Conservation (phyloP, 2,888 invertebrate species). For the Heliconius aoede region DNA sequence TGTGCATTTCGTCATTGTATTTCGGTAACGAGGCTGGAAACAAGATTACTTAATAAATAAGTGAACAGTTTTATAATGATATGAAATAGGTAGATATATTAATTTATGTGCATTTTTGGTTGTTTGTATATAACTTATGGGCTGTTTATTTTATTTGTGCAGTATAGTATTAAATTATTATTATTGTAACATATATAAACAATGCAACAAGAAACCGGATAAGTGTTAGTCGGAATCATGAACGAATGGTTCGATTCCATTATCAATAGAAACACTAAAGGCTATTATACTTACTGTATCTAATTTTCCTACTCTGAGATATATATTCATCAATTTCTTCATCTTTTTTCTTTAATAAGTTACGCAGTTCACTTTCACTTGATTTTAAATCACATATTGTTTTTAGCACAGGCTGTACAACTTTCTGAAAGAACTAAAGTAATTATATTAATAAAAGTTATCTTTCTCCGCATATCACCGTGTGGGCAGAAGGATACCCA, state of each 20-base stretch:
- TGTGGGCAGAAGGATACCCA: too few relatives aligned
- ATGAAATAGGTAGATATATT: not conserved
- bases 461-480: too few relatives aligned
- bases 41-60: conserved; percentile 1
- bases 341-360: conserved; percentile 79
- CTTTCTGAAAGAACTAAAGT: conserved; percentile 65
- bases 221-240: too few relatives aligned
- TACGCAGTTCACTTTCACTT: conserved; percentile 71
- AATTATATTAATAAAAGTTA: not conserved
- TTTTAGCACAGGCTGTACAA: conserved; percentile 66
- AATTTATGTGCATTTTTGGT: not conserved
- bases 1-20: conserved; percentile 62
- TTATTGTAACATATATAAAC: too few relatives aligned
- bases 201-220: too few relatives aligned
- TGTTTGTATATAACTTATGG: too few relatives aligned
- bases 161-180: too few relatives aligned
- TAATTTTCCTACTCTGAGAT: conserved; percentile 74
- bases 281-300: conserved; percentile 69
- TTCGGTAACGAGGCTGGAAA: conserved; percentile 45
- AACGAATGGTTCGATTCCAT: too few relatives aligned
- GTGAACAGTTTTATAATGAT: not conserved
- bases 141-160: too few relatives aligned
- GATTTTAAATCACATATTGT: conserved; percentile 73
- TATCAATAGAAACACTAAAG: too few relatives aligned
- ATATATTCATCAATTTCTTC: conserved; percentile 82